These are phyloP conservation scores for Clarias macrocephalus DNA, from an alignment of 2,113 vertebrate species.

Conservation along the genomic window DNA sequence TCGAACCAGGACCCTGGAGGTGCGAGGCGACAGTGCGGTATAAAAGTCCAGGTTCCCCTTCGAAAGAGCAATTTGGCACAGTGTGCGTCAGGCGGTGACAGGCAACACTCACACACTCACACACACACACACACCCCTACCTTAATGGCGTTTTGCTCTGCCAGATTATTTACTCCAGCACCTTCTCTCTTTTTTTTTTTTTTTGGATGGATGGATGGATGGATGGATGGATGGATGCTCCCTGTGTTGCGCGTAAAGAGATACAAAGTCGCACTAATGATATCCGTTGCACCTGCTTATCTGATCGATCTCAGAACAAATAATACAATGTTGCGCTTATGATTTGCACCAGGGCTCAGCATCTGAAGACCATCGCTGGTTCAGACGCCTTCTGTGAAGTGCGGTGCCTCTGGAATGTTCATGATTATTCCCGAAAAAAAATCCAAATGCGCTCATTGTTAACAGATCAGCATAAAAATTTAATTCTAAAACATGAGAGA, in stretches of 20 bases:
- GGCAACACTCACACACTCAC: not conserved
- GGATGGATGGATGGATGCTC: not conserved
- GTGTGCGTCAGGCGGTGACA: not conserved
- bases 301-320: not conserved
- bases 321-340: not conserved
- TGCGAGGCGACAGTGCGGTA: too few relatives aligned
- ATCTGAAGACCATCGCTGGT: too few relatives aligned
- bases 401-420: not conserved
- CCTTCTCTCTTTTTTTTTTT: not conserved
- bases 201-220: too few relatives aligned
- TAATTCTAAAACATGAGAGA: too few relatives aligned
- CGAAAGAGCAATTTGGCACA: not conserved
- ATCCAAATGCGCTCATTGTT: too few relatives aligned
- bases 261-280: not conserved
- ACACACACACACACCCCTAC: not conserved
- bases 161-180: not conserved
- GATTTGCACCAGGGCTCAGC: not conserved
- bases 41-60: not conserved
- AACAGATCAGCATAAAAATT: too few relatives aligned
- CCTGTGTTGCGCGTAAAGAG: not conserved
- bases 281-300: not conserved
- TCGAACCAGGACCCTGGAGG: too few relatives aligned
- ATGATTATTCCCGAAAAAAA: too few relatives aligned
- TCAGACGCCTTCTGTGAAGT: not conserved
- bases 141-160: not conserved